A percentile compares a stretch with the other conserved stretches of the same genome.
phyloP scores from a whole-genome alignment of 2,888 invertebrate genomes.

The Myopa testacea region DNA sequence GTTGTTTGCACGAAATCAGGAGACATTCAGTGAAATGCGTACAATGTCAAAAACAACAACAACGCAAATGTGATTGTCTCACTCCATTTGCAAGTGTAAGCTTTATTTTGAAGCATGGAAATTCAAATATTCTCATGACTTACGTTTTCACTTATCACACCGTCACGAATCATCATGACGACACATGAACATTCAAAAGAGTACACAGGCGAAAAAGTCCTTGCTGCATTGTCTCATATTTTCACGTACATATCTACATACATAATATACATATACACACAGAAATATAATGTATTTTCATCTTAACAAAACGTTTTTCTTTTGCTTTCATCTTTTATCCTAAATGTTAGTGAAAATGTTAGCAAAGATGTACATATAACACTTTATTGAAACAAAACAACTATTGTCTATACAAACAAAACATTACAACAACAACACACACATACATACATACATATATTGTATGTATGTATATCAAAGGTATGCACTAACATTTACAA shows the following conservation, averaged over 20 bases:
- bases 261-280: neutral
- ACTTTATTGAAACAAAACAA: constrained; percentile 11
- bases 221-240: neutral
- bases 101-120: neutral
- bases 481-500: no score
- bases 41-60: neutral
- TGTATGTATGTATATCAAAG: no score
- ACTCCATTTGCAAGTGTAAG: neutral
- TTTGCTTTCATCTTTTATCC: neutral
- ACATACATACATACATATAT: neutral
- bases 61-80: neutral
- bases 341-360: constrained; percentile 1
- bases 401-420: neutral
- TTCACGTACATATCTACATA: no score
- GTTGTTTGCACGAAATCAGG: neutral
- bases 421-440: neutral
- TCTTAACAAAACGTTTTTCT: no score
- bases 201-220: neutral
- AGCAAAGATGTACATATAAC: neutral
- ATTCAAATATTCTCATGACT: neutral
- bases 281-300: neutral
- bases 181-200: neutral
- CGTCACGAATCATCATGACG: neutral
- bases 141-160: neutral
- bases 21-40: neutral